Base-by-base conservation (phyloP, 2,113 vertebrate species). In the Sporophila hypoxantha region DNA sequence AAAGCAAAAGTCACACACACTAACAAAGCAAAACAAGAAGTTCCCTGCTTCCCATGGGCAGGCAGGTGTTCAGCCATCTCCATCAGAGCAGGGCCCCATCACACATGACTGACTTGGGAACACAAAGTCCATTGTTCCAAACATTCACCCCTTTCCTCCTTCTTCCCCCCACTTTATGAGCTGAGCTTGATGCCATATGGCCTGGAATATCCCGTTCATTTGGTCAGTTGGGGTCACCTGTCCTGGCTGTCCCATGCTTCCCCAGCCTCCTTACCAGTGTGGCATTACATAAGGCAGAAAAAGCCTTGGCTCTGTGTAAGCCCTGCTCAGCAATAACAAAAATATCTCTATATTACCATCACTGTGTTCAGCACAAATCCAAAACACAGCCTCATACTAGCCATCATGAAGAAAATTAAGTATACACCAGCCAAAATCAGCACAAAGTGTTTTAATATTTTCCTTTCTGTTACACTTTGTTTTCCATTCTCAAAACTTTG, bases 251-350 rank as follows among this genome's bases (percentile, higher is more conserved):
- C 57, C 34, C 14, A 13, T 8, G 9, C 8, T 36, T 5, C 12
- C 21, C 12, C 74, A 49, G 12, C 26, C 36, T 57, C 30, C 17
- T 64, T 0, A 0, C 4, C 14, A 19, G 8, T 4, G 5, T 27
- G 9, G 42, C 36, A 64, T 8, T 27, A 21, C 0, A 0, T 49
- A 27, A 56, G 15, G 12, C 32, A 70, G 36, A 32, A 78, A 49
- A 71, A 9, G 17, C 34, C 5, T 42, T 49, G 49, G 6, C 34
- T 70, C 11, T 62, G 6, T 42, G 57, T 22, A 29, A 39, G 5
- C 19, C 17, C 36, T 42, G 17, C 30, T 49, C 49, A 64, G 30
- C 21, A 64, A 78, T 30, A 78, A 42, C 36, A 30, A 56, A 49
- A 49, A 36, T 17, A 34, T 21, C 41, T 41, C 30, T 41, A 13